phyloP scores from a whole-genome alignment of 2,888 invertebrate species.

The Apamea sordens region DNA sequence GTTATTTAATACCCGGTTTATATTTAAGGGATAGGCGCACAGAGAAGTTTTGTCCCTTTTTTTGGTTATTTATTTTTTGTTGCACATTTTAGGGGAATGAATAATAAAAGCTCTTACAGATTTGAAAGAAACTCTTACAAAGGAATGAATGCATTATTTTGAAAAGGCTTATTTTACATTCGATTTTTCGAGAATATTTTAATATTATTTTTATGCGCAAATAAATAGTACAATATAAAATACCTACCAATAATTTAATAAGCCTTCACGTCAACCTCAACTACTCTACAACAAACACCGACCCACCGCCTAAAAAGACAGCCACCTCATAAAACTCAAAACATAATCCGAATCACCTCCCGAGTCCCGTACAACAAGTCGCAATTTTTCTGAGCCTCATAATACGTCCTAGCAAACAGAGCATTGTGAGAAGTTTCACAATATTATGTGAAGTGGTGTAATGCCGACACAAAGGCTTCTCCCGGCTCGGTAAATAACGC shows the following conservation, averaged over 20 bases:
- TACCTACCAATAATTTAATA: not conserved
- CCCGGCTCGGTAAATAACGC: slow-evolving; percentile 89
- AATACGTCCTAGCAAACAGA: slow-evolving; percentile 85
- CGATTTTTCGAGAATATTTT: not conserved
- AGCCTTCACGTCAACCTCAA: no score
- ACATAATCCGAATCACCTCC: slow-evolving; percentile 79
- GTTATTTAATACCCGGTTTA: slow-evolving; percentile 82
- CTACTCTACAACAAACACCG: not conserved
- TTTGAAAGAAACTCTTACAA: not conserved
- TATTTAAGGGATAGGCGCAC: slow-evolving; percentile 56
- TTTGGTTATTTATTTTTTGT: slow-evolving; percentile 30
- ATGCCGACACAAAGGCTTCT: slow-evolving; percentile 88
- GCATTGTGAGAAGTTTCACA: slow-evolving; percentile 89
- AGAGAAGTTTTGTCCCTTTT: slow-evolving; percentile 1
- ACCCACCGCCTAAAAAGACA: slow-evolving; percentile 8
- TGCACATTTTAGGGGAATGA: slow-evolving; percentile 20
- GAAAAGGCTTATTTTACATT: not conserved
- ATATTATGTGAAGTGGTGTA: slow-evolving; percentile 90
- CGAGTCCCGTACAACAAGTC: slow-evolving; percentile 69
- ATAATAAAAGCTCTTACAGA: not conserved
- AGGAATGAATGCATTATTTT: not conserved
- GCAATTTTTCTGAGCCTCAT: slow-evolving; percentile 80
- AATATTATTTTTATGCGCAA: not conserved
- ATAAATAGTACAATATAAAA: not conserved
- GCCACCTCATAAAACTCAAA: slow-evolving; percentile 38